Evolutionary conservation across 2,888 invertebrate species (phyloP).

Genomic region (Adineta ricciae): DNA sequence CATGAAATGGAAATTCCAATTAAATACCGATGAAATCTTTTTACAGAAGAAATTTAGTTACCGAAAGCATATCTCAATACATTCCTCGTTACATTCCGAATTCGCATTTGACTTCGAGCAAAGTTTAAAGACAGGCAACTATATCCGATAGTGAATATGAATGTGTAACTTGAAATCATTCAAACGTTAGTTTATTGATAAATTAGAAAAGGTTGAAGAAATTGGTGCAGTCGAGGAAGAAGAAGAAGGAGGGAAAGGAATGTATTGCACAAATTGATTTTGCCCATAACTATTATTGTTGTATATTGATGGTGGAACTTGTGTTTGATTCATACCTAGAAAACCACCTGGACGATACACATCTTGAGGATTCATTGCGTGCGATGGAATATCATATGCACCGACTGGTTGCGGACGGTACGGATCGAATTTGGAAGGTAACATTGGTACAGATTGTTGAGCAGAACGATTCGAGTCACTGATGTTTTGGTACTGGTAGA

Average conservation of each 20-base stretch:
- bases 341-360: slow-evolving; percentile 10
- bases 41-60: background rate
- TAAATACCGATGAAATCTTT: background rate
- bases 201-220: background rate
- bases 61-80: background rate
- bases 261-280: slow-evolving; percentile 16
- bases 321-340: slow-evolving; percentile 20
- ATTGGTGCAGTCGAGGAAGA: background rate
- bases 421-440: background rate
- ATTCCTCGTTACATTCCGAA: no score
- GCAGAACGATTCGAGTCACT: background rate
- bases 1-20: background rate
- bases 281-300: slow-evolving; percentile 25
- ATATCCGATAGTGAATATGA: background rate
- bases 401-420: slow-evolving; percentile 14
- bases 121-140: background rate
- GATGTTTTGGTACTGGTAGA: background rate
- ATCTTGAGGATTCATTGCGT: background rate
- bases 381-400: background rate
- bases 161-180: background rate
- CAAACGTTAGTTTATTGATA: background rate
- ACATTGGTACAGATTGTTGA: background rate
- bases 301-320: background rate
- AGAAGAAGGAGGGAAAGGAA: background rate
- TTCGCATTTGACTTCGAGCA: background rate